These are phyloP conservation scores for Halcyon chelicuti DNA, from an alignment of 2,797 vertebrate species.

Conservation along the genomic window DNA sequence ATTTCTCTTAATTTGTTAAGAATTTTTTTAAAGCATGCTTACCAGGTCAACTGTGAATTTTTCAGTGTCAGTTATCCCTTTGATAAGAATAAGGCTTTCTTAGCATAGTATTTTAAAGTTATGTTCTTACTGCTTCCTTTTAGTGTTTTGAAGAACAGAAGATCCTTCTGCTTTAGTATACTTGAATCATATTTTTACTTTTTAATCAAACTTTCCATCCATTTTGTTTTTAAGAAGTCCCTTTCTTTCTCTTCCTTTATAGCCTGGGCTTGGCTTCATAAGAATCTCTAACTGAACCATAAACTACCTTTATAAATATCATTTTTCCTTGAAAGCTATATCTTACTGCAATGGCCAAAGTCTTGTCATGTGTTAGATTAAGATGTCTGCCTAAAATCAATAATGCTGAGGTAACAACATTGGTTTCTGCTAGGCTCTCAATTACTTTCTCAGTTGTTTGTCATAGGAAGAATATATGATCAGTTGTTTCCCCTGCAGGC, in stretches of 20 bases:
- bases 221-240: conserved; percentile 21
- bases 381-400: conserved; percentile 76
- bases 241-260: conserved; percentile 22
- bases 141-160: background rate
- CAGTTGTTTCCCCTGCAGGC: conserved; percentile 71
- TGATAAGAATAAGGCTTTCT: background rate
- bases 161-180: background rate
- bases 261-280: conserved; percentile 32
- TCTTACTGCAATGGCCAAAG: conserved; percentile 67
- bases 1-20: background rate
- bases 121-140: background rate
- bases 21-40: background rate
- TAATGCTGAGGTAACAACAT: conserved; percentile 77
- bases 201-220: conserved; percentile 4
- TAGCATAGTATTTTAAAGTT: background rate
- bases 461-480: conserved; percentile 74
- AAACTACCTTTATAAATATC: conserved; percentile 71
- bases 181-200: conserved; percentile 14
- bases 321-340: conserved; percentile 69
- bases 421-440: conserved; percentile 73
- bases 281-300: conserved; percentile 58
- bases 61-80: background rate
- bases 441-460: conserved; percentile 75
- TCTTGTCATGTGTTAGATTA: conserved; percentile 76
- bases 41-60: background rate